Evolutionary conservation across 2,797 vertebrate species (phyloP).

Genomic region (Chromobotia macracanthus): DNA sequence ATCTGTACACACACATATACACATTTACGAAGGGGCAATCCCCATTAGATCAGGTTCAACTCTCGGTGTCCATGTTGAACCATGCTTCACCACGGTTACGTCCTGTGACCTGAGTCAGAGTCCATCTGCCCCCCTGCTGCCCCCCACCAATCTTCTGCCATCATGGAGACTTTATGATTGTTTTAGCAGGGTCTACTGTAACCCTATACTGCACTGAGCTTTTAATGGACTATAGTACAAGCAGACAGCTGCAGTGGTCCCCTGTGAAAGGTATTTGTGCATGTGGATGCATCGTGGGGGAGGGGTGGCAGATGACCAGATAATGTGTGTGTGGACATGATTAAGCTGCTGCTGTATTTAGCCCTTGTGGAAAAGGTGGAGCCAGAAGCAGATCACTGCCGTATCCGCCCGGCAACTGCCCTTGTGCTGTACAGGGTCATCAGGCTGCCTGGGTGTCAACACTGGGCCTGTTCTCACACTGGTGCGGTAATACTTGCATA

Average conservation of each 20-base stretch:
- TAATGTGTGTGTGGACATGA: constrained; percentile 50
- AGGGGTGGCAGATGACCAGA: constrained; percentile 32
- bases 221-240: constrained; percentile 69
- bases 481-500: neutral
- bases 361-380: constrained; percentile 70
- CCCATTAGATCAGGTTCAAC: constrained; percentile 26
- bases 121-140: neutral
- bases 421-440: neutral
- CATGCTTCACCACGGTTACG: constrained; percentile 38
- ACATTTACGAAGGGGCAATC: neutral
- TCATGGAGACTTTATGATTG: constrained; percentile 48
- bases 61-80: constrained; percentile 29
- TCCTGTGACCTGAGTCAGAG: constrained; percentile 23
- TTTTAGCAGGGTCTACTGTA: constrained; percentile 51
- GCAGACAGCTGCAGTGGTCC: constrained; percentile 77
- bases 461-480: neutral
- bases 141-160: constrained; percentile 29
- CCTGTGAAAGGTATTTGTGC: constrained; percentile 59
- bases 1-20: neutral
- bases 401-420: constrained; percentile 53
- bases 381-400: constrained; percentile 63
- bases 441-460: neutral
- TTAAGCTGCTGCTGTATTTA: constrained; percentile 70
- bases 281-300: constrained; percentile 40
- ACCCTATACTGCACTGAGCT: constrained; percentile 63